Base-by-base conservation (phyloP, 2,888 invertebrate genomes). In the Phengaris arion region DNA sequence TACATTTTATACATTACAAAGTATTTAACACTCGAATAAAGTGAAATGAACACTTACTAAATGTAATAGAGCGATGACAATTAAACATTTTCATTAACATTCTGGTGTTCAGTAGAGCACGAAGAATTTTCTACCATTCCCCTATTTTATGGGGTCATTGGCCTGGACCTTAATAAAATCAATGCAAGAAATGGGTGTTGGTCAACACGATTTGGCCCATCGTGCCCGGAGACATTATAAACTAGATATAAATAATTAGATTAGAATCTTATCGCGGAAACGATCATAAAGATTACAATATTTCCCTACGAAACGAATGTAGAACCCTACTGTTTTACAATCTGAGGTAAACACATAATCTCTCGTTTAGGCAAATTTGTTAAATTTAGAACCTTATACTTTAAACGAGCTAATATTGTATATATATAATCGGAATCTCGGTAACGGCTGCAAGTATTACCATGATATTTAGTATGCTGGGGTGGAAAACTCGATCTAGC, bases 81-180 rank as follows among this genome's bases (percentile, higher is more conserved):
- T 64, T 35, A 64, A 45, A 12, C 13, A 45, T 64, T 35, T 64
- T 64, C 22, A 64, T 64, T 45, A 45, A 64, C 35, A 45, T 64
- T 35, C 64, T 64, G 35, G 6, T 12, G 7, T 64, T 64, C 12
- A 54, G 52, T 52, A 72, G 52, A 51, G 52, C 72, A 22, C 35
- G 35, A 72, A 72, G 51, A 72, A 72, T 69, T 35, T 54, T 70
- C 57, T 69, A 48, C 48, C 1, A 13, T 75, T 69, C 46, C 69
- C 69, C 70, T 57, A 75, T 68, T 74, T 75, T 57, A 75, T 54
- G 74, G 46, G 77, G 76, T 76, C 76, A 76, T 22, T 73, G 77
- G 75, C 74, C 69, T 45, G 68, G 45, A 35, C 76, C 74, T 75
- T 48, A 75, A 76, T 77, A 76, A 74, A 77, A 75, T 77, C 74